Base-by-base conservation (phyloP, 2,888 invertebrate genomes). In the Chalcosyrphus nemorum region DNA sequence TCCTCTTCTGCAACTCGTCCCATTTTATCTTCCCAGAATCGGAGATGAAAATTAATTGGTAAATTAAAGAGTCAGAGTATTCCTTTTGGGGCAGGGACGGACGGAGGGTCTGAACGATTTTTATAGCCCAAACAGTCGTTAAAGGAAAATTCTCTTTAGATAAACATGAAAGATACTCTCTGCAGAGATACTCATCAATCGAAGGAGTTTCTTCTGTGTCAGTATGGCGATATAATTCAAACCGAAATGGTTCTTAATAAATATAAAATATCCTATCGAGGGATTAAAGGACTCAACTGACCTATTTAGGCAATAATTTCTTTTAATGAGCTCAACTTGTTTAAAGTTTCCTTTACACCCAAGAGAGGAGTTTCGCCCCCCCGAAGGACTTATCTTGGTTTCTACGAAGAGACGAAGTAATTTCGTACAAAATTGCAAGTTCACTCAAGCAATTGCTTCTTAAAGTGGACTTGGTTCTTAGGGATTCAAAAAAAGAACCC, bases 1-100 rank as follows among this genome's bases (percentile, higher is more conserved):
- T 29, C 19, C 9, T 11, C 17, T 17, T 9, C 19, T 3, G 9
- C n/a, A n/a, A n/a, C 2, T 24, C 4, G 7, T 11, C 56, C 24
- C 32, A 5, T 13, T 43, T 9, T 4, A 11, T 47, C 11, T 19
- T 41, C n/a, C 29, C 24, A 19, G 27, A 45, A 61, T 27, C 38
- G 68, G 61, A 63, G 75, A 80, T 70, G 84, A 74, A 84, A 80
- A 80, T 75, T 84, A 84, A 80, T 84, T 84, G 84, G 63, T 80
- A 84, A 84, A 80, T 80, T 80, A 84, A 84, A 80, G 56, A 70
- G 15, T 70, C 52, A 70, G 50, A 27, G 24, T 24, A 2, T 24
- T 24, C n/a, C n/a, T n/a, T n/a, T 9, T 56, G 24, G 38, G 3
- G 7, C 6, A 19, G 3, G 9, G 24, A 0, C 4, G 17, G 2